Percentiles rank a stretch among this genome's conserved stretches.
phyloP scores from a whole-genome alignment of 2,888 invertebrate species.

The Drosophila hamatofila region DNA sequence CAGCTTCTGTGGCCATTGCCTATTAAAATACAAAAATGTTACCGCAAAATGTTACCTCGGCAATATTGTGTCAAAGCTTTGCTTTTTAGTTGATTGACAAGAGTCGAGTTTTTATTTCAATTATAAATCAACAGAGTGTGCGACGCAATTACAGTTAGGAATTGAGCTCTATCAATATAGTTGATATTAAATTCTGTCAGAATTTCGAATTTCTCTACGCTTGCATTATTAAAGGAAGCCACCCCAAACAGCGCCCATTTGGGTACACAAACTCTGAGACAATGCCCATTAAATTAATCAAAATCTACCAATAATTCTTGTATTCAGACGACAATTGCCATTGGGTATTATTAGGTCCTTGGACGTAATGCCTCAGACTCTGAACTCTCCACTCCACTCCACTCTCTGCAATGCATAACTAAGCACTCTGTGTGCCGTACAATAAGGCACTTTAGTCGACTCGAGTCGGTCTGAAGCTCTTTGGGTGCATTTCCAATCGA shows the following conservation, averaged over 20 bases:
- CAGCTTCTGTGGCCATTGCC: slow-evolving; percentile 7
- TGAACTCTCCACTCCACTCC: background rate
- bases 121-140: background rate
- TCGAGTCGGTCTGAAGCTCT: slow-evolving; percentile 5
- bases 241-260: background rate
- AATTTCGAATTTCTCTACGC: background rate
- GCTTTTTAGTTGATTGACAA: slow-evolving; percentile 9
- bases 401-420: slow-evolving; percentile 48
- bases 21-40: slow-evolving; percentile 39
- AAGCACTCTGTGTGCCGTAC: slow-evolving; percentile 43
- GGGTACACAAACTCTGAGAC: slow-evolving; percentile 1
- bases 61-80: background rate
- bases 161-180: background rate
- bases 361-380: slow-evolving; percentile 21
- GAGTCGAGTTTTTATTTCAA: slow-evolving; percentile 5
- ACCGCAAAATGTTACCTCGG: background rate
- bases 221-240: slow-evolving; percentile 1
- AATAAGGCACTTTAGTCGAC: slow-evolving; percentile 38
- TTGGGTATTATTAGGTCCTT: slow-evolving; percentile 28
- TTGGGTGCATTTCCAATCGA: slow-evolving; percentile 59
- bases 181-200: background rate
- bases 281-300: slow-evolving; percentile 58
- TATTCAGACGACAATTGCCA: slow-evolving; percentile 32
- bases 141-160: background rate
- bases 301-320: slow-evolving; percentile 41